Percentiles rank a stretch among this genome's conserved stretches.
Evolutionary conservation across 2,113 vertebrate genomes (phyloP).

Genomic region (Procavia capensis): DNA sequence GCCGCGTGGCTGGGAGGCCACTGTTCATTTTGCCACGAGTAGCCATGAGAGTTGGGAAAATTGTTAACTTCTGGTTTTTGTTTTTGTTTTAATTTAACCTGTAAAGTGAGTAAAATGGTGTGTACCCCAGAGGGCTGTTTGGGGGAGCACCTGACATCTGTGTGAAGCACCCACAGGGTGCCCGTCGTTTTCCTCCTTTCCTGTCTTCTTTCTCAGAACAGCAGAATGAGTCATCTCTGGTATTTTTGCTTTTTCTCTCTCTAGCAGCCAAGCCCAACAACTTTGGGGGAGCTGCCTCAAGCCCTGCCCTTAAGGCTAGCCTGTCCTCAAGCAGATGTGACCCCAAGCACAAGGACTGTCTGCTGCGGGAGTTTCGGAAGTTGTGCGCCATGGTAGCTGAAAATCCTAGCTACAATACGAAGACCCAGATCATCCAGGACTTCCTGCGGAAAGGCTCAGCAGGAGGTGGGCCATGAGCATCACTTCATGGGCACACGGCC

Average conservation of each 20-base stretch:
- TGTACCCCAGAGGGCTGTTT: not conserved
- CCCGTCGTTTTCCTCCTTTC: not conserved
- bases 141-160: not conserved
- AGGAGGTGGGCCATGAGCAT: conserved; percentile 89
- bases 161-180: not conserved
- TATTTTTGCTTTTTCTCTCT: conserved; percentile 13
- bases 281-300: conserved; percentile 81
- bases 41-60: not conserved
- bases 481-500: not conserved
- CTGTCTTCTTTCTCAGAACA: not conserved
- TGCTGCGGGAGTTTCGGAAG: conserved; percentile 96
- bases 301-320: conserved; percentile 82
- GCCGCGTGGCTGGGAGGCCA: not conserved
- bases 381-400: conserved; percentile 96
- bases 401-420: conserved; percentile 95
- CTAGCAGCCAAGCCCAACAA: conserved; percentile 86
- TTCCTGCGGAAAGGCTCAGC: conserved; percentile 94
- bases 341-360: conserved; percentile 95
- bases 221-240: not conserved
- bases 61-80: not conserved
- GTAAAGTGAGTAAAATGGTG: not conserved
- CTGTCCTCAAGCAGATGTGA: conserved; percentile 91
- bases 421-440: conserved; percentile 97
- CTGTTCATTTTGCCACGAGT: not conserved
- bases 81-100: not conserved